Evolutionary conservation across 2,888 invertebrate genomes (phyloP), one percentile per base, ranked within the genome.

Genomic region (Dryocosmus kuriphilus): DNA sequence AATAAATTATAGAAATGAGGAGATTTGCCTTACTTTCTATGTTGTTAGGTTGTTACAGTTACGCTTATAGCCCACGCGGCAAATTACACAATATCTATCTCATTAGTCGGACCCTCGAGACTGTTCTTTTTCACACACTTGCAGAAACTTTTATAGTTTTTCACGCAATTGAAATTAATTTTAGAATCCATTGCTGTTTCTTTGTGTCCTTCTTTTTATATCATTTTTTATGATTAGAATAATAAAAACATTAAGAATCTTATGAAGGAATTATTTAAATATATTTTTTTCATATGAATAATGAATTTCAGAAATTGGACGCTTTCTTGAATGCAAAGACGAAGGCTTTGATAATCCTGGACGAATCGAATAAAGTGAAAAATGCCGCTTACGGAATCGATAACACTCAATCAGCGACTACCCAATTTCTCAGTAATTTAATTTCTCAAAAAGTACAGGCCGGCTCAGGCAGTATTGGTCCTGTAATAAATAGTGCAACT

Each of bases 271-370:
- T 38, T 2, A 0, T n/a, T 8, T 51, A 0, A n/a, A 55, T 1
- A 22, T 55, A 2, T 55, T 8, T 22, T 9, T 32, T 55, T 61
- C 19, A 57, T 22, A 22, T 19, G 27, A 11, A 16, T 38, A 14
- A 24, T 38, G 1, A 27, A 7, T 88, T 94, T 83, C 93, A 96
- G 96, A 96, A 96, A 95, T 94, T 96, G 93, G 96, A 96, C 92
- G 94, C 95, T 82, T 94, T 96, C 92, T 93, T 97, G 92, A 96
- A 97, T 88, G 94, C 96, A 74, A 96, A 96, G 92, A 96, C 96
- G 57, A 93, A 94, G 46, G 94, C 95, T 85, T 93, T 97, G 79
- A 93, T 94, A 77, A 94, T 94, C 74, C 91, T 96, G 89, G 96
- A 97, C 91, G 93, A 93, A 75, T 92, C 94, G 84, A 97, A 96